A percentile compares a stretch with the other conserved stretches of the same genome.
These are phyloP conservation scores for Labroides dimidiatus DNA, from an alignment of 2,797 vertebrate species.

Conservation along the genomic window DNA sequence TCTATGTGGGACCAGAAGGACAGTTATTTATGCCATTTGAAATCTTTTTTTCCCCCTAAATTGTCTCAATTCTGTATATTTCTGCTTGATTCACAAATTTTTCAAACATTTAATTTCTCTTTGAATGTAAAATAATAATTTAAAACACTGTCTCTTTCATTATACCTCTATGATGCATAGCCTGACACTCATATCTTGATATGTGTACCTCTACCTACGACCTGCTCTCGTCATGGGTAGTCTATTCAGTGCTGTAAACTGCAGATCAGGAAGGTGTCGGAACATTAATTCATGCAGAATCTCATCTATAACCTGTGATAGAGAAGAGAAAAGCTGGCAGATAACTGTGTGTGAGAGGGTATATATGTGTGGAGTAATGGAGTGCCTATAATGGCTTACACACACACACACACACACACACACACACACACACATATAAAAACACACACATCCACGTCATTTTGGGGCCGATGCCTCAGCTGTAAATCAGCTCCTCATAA, in stretches of 20 bases:
- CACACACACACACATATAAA: conserved; percentile 13
- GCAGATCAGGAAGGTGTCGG: background rate
- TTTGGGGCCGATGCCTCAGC: conserved; percentile 38
- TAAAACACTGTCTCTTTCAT: too few species aligned
- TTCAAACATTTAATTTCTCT: too few species aligned
- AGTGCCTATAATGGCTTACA: conserved; percentile 7
- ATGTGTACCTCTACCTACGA: too few species aligned
- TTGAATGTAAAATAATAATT: too few species aligned
- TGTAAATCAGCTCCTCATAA: conserved; percentile 55
- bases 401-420: conserved; percentile 12
- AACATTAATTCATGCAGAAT: conserved; percentile 51
- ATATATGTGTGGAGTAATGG: conserved; percentile 44
- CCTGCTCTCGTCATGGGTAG: too few species aligned
- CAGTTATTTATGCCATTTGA: too few species aligned
- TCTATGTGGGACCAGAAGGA: too few species aligned
- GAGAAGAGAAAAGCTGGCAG: conserved; percentile 43
- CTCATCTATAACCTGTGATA: conserved; percentile 42
- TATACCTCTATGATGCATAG: too few species aligned
- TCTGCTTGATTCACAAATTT: too few species aligned
- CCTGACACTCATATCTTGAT: too few species aligned
- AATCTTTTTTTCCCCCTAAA: too few species aligned
- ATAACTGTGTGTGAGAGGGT: conserved; percentile 40
- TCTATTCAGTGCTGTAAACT: conserved; percentile 4
- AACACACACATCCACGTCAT: conserved; percentile 39
- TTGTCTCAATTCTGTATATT: too few species aligned